Percentiles rank a stretch among this genome's conserved stretches.
These are phyloP conservation scores for Tubulanus polymorphus DNA, from an alignment of 2,888 invertebrate genomes.

Conservation along the genomic window DNA sequence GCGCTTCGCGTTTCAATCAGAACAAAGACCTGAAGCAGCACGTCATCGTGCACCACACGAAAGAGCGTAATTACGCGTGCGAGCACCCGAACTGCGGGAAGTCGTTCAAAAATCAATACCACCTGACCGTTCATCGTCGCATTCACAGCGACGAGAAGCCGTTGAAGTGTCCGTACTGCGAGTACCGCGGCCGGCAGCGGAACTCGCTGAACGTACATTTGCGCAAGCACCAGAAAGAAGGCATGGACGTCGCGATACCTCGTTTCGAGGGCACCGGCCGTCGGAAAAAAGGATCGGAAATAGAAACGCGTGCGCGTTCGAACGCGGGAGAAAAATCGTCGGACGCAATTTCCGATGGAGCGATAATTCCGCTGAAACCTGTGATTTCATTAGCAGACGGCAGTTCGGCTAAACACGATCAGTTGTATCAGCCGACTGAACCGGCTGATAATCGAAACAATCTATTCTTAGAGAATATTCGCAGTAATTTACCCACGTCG, in stretches of 20 bases:
- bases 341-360: too few relatives aligned
- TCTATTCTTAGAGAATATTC: too few relatives aligned
- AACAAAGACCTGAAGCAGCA: background rate
- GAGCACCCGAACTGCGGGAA: slow-evolving; percentile 18
- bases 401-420: too few relatives aligned
- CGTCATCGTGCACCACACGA: background rate
- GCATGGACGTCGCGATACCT: background rate
- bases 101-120: slow-evolving; percentile 20
- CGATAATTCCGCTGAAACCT: too few relatives aligned
- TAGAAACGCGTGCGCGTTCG: too few relatives aligned
- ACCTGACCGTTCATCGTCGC: slow-evolving; percentile 18
- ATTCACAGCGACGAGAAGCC: slow-evolving; percentile 18
- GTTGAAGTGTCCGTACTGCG: slow-evolving; percentile 18
- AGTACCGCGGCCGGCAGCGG: slow-evolving; percentile 20
- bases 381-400: too few relatives aligned
- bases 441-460: too few relatives aligned
- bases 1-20: background rate
- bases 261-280: too few relatives aligned
- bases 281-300: too few relatives aligned
- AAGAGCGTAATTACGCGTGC: slow-evolving; percentile 13
- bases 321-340: too few relatives aligned
- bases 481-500: too few relatives aligned
- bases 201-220: slow-evolving; percentile 19
- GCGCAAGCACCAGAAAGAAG: slow-evolving; percentile 5
- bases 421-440: too few relatives aligned